phyloP scores from a whole-genome alignment of 2,797 vertebrate species.

The Darevskia nairensis region DNA sequence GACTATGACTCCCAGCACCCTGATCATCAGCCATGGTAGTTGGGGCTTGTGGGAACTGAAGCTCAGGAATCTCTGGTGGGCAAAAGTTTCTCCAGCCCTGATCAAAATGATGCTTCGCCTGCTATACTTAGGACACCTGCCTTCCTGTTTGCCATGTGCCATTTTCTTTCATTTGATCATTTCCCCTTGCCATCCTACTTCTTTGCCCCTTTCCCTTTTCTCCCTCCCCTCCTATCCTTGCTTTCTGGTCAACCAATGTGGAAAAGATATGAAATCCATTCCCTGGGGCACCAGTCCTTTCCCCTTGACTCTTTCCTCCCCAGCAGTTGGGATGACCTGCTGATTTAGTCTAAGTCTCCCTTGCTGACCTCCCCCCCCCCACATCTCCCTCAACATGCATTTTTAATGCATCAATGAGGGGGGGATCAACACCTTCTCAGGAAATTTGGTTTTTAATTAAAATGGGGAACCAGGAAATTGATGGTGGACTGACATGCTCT shows the following conservation, averaged over 20 bases:
- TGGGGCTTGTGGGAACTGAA: not conserved
- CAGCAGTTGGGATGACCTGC: not conserved
- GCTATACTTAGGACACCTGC: not conserved
- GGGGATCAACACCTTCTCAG: not conserved
- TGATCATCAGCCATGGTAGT: not conserved
- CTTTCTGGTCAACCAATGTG: not conserved
- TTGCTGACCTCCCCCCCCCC: not conserved
- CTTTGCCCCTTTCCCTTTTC: not conserved
- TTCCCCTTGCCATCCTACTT: not conserved
- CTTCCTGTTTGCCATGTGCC: not conserved
- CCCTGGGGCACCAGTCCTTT: not conserved
- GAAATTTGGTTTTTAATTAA: slow-evolving; percentile 33
- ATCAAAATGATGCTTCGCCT: no score
- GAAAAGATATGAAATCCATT: not conserved
- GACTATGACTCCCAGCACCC: not conserved
- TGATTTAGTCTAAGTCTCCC: not conserved
- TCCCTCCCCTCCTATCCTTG: not conserved
- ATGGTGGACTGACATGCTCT: not conserved
- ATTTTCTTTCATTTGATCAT: not conserved
- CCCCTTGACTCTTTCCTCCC: not conserved
- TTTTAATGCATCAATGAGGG: not conserved
- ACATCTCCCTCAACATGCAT: not conserved
- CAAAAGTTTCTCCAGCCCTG: not conserved
- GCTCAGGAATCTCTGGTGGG: not conserved
- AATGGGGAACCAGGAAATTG: slow-evolving; percentile 18